Evolutionary conservation across 2,113 vertebrate species (phyloP).

Genomic region (Tichodroma muraria): DNA sequence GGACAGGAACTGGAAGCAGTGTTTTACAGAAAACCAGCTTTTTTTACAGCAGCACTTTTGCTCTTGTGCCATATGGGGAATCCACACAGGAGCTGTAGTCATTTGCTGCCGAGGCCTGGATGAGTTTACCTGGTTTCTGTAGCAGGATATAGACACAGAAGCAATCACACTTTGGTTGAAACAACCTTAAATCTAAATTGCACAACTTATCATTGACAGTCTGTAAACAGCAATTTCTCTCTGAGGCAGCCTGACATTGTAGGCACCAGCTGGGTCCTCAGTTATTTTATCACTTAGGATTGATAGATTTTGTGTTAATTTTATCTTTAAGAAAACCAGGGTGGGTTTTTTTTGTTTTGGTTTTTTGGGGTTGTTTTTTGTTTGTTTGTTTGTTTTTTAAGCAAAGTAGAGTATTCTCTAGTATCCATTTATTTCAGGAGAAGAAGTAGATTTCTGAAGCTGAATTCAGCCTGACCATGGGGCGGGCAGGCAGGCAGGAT

Average conservation of each 20-base stretch:
- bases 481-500: neutral
- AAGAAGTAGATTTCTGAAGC: neutral
- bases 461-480: neutral
- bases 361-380: neutral
- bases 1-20: neutral
- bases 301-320: neutral
- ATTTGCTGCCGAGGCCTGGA: neutral
- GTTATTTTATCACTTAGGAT: rapidly evolving
- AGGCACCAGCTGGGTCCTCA: neutral
- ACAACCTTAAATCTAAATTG: neutral
- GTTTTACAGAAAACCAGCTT: neutral
- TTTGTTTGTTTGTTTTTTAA: too few species aligned
- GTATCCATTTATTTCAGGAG: neutral
- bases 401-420: neutral
- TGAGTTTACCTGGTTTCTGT: neutral
- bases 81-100: rapidly evolving
- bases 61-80: rapidly evolving
- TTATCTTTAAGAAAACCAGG: neutral
- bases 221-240: conserved; percentile 12
- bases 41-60: neutral
- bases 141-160: neutral
- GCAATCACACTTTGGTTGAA: neutral
- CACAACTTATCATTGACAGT: neutral
- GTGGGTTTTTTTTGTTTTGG: too few species aligned
- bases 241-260: neutral